Evolutionary conservation across 2,888 invertebrate genomes (phyloP).

Genomic region (Drosophila prolongata): DNA sequence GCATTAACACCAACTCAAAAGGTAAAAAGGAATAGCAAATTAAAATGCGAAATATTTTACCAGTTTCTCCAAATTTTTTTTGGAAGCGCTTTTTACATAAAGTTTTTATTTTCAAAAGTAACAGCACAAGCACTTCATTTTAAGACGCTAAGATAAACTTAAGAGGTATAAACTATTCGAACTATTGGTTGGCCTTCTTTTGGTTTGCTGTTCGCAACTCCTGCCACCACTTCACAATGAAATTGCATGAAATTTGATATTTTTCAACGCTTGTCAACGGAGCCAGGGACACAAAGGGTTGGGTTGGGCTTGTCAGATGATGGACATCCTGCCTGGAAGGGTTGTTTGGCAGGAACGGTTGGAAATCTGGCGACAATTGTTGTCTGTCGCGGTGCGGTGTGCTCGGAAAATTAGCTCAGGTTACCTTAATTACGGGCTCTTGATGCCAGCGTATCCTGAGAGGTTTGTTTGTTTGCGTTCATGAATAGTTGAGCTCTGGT

Average conservation of each 20-base stretch:
- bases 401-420: constrained; percentile 73
- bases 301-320: constrained; percentile 27
- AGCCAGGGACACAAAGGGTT: constrained; percentile 54
- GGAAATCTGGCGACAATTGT: constrained; percentile 61
- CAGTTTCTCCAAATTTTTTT: no score
- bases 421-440: constrained; percentile 68
- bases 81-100: no score
- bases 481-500: constrained; percentile 52
- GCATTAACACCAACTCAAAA: no score
- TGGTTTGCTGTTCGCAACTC: constrained; percentile 39
- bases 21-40: no score
- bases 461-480: constrained; percentile 53
- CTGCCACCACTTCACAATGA: constrained; percentile 71
- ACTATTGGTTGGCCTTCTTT: constrained; percentile 23
- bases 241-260: constrained; percentile 81
- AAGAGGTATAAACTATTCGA: constrained; percentile 4
- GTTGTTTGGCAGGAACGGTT: constrained; percentile 17
- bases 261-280: constrained; percentile 65
- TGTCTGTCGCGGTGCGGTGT: constrained; percentile 37
- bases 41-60: no score
- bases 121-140: not conserved
- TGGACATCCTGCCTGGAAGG: constrained; percentile 57
- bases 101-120: no score
- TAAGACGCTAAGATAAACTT: not conserved
- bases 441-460: constrained; percentile 37